Evolutionary conservation across 2,888 invertebrate species (phyloP), one percentile per base, ranked within the genome.

Genomic region (Rhogogaster chlorosoma): DNA sequence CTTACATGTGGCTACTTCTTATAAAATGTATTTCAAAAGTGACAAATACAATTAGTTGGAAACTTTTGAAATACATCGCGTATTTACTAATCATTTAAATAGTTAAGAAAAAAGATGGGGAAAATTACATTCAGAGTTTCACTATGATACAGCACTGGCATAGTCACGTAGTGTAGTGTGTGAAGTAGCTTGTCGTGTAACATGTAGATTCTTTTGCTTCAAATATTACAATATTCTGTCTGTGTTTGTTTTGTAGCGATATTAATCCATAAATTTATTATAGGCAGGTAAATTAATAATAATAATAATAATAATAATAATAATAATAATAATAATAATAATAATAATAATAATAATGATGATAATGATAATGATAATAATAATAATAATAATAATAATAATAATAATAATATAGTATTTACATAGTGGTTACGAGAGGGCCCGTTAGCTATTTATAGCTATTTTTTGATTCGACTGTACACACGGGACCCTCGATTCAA

Each of bases 101-200:
- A 91, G 88, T 86, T 88, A 87, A 90, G 88, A 90, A 89, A 89
- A 88, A 85, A 84, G 57, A 71, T 83, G 85, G 88, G 89, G 88
- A 88, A 88, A 89, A 90, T 90, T 90, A 91, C 90, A 89, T 89
- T 90, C 88, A 90, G 87, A 89, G 88, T 90, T 45, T 89, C 45
- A 90, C 90, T 92, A 92, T 91, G 88, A 90, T 91, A 92, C 91
- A 92, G 90, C 90, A 92, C 90, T 92, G 92, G 90, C 91, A 90
- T 90, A 90, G 88, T 91, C 90, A 91, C 88, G 89, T 90, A 90
- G 88, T 87, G 87, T 89, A 86, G 85, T 88, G 64, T 86, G 87
- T 85, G 87, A 86, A 85, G 84, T 86, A 87, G 86, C 82, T 87
- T 86, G 80, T 67, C 67, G 82, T 86, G 84, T 85, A 89, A 88